A percentile compares a stretch with the other conserved stretches of the same genome.
Evolutionary conservation across 1,140 invertebrate species (phyloP).

Genomic region (Drosophila sturtevanti): DNA sequence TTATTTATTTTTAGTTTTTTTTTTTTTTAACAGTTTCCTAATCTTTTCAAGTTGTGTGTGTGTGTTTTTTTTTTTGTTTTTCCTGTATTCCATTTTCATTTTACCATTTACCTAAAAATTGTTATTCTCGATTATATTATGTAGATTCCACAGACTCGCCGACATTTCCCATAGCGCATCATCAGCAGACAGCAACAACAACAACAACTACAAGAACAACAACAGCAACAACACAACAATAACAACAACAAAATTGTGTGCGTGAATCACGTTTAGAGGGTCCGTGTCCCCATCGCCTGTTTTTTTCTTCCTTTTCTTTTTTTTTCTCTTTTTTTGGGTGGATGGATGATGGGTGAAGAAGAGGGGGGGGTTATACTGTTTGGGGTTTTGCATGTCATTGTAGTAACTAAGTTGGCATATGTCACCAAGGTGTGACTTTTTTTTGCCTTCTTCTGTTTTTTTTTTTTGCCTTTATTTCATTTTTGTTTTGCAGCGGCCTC

Average conservation of each 20-base stretch:
- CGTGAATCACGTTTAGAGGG: not conserved
- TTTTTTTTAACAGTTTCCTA: not conserved
- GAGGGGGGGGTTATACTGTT: not conserved
- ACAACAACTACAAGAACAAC: not conserved
- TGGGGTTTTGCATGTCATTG: conserved; percentile 63
- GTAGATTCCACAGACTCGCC: not conserved
- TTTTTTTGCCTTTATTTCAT: not conserved
- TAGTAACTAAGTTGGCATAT: conserved; percentile 66
- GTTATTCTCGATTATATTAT: conserved; percentile 10
- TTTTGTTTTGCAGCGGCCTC: conserved; percentile 13
- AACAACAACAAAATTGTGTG: conserved; percentile 6
- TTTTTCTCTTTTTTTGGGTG: not conserved
- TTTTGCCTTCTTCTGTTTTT: not conserved
- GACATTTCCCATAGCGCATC: conserved; percentile 18
- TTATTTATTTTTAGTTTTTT: too few species aligned
- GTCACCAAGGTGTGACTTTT: conserved; percentile 69
- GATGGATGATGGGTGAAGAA: not conserved
- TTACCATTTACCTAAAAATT: not conserved
- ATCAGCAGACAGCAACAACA: conserved; percentile 12
- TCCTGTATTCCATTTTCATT: not conserved
- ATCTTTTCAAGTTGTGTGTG: not conserved
- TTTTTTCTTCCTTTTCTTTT: too few species aligned
- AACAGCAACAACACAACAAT: conserved; percentile 11
- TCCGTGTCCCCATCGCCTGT: not conserved
- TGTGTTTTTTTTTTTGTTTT: not conserved